These are phyloP conservation scores for Vicugna pacos DNA, from an alignment of 2,113 vertebrate genomes.

Conservation along the genomic window DNA sequence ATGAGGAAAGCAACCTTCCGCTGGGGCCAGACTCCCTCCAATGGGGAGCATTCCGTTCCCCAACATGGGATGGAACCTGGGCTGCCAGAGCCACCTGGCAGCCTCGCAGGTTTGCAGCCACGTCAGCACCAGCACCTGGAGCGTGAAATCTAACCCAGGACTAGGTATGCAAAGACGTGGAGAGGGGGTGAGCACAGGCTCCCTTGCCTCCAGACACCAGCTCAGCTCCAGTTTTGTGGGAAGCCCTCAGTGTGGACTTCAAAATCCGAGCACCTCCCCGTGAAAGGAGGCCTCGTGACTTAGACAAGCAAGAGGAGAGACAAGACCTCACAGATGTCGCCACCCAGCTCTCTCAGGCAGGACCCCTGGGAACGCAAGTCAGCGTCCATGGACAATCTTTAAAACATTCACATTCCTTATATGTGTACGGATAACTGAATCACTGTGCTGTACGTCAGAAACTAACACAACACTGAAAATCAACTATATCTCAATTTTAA, in stretches of 20 bases:
- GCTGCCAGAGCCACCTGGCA: background rate
- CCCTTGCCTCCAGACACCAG: background rate
- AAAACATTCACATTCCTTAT: background rate
- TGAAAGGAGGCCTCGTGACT: background rate
- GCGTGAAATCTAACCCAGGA: background rate
- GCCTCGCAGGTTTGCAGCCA: background rate
- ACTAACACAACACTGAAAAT: no score
- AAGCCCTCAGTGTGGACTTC: background rate
- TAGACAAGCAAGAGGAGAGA: background rate
- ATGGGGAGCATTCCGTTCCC: background rate
- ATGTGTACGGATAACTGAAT: no score
- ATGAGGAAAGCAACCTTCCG: background rate
- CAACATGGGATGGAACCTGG: background rate
- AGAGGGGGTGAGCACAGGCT: no score
- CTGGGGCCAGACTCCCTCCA: background rate
- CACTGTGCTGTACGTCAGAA: no score
- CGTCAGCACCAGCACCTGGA: fast-evolving
- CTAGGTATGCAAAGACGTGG: background rate
- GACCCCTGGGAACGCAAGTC: background rate
- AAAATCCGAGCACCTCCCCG: background rate
- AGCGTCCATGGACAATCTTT: background rate
- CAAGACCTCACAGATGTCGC: background rate
- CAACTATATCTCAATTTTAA: background rate
- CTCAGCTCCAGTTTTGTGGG: background rate
- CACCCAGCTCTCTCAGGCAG: background rate